phyloP scores from a whole-genome alignment of 2,113 vertebrate species.

The Lepidothrix coronata region DNA sequence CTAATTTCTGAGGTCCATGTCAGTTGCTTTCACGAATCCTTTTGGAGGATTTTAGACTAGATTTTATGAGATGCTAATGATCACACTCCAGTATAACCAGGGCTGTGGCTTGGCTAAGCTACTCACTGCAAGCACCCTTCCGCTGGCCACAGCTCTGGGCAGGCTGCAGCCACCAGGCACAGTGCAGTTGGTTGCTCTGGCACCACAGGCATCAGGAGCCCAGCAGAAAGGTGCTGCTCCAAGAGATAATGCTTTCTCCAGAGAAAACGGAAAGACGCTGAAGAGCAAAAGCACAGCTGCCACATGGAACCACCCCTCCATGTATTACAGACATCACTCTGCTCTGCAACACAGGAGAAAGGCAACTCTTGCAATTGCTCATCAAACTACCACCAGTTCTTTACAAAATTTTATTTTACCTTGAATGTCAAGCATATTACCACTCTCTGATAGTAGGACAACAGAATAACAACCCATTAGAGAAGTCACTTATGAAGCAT shows the following conservation, averaged over 20 bases:
- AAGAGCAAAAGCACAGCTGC: not conserved
- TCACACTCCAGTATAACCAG: not conserved
- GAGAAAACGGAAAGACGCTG: not conserved
- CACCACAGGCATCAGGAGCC: not conserved
- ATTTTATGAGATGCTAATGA: not conserved
- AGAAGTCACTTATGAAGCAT: conserved; percentile 37
- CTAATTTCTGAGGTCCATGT: not conserved
- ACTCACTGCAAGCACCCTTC: not conserved
- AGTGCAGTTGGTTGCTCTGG: not conserved
- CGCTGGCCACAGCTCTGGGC: accelerated
- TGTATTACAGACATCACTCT: not conserved
- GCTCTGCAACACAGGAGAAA: not conserved
- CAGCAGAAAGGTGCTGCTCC: not conserved
- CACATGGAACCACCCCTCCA: not conserved
- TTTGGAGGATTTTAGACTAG: not conserved
- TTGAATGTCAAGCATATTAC: conserved; percentile 67
- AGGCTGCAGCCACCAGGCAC: not conserved
- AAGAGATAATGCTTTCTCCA: not conserved
- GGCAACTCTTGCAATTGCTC: not conserved
- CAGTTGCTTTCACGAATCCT: not conserved
- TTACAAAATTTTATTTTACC: conserved; percentile 73
- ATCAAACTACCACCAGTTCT: not conserved
- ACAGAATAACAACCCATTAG: conserved; percentile 35
- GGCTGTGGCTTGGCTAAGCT: not conserved
- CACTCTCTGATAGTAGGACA: conserved; percentile 45